Conservation (phyloP, 1,140 invertebrate genomes). For the Zaprionus davidi region DNA sequence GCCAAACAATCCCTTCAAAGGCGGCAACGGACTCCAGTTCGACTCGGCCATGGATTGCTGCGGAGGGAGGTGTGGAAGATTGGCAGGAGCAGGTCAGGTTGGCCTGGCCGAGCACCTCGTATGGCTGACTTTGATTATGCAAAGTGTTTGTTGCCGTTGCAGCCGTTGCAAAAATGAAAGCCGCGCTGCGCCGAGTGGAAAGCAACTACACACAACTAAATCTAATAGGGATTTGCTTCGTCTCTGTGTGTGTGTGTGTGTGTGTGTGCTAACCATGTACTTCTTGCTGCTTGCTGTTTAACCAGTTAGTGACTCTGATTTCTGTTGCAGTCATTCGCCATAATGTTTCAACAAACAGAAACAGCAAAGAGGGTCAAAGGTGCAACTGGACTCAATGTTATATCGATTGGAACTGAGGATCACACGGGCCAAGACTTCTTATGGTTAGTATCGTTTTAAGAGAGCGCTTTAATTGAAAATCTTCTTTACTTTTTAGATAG, state of each 20-base stretch:
- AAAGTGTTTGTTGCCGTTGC: slow-evolving; percentile 36
- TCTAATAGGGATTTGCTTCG: slow-evolving; percentile 37
- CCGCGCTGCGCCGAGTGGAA: slow-evolving; percentile 1
- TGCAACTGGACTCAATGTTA: neutral
- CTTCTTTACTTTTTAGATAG: neutral
- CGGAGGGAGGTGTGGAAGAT: neutral
- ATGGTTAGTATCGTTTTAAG: neutral
- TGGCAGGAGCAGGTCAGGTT: neutral
- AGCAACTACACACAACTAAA: slow-evolving; percentile 19
- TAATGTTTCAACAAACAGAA: slow-evolving; percentile 5
- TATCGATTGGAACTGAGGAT: neutral
- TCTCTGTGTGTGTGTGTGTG: slow-evolving; percentile 2
- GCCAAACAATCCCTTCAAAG: slow-evolving; percentile 13
- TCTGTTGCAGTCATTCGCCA: neutral
- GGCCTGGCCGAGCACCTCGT: slow-evolving; percentile 7
- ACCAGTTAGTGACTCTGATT: slow-evolving; percentile 12
- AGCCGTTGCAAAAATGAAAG: slow-evolving; percentile 15
- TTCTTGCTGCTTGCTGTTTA: slow-evolving; percentile 17
- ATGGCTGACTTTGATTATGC: slow-evolving; percentile 45
- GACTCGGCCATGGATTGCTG: slow-evolving; percentile 7
- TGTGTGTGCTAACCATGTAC: slow-evolving; percentile 17
- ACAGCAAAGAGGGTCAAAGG: neutral
- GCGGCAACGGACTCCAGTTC: slow-evolving; percentile 4
- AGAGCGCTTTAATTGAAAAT: neutral
- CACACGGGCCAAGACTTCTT: neutral